These are phyloP conservation scores for Trissonchulus sp. DNA, from an alignment of 2,888 invertebrate species.

Conservation along the genomic window DNA sequence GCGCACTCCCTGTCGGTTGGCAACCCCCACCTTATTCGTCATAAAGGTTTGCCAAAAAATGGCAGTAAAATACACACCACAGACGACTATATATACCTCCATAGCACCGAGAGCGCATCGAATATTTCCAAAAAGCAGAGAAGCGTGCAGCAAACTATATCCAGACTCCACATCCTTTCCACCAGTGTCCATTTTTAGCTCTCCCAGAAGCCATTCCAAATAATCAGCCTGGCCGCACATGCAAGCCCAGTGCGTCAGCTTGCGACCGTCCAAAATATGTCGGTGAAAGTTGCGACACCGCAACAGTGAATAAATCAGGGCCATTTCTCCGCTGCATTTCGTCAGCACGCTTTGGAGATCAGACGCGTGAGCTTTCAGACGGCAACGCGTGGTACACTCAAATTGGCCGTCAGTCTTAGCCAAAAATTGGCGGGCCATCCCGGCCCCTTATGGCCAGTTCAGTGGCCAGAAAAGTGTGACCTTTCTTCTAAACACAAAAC, in stretches of 20 bases:
- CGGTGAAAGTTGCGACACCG: conserved; percentile 63
- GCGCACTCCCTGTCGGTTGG: too few species aligned
- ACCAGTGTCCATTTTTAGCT: conserved; percentile 62
- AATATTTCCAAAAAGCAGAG: conserved; percentile 75
- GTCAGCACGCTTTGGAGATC: conserved; percentile 50
- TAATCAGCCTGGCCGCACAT: conserved; percentile 66
- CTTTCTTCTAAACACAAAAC: too few species aligned
- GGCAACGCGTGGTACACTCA: conserved; percentile 13
- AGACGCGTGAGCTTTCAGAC: conserved; percentile 47
- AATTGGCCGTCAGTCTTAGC: neutral
- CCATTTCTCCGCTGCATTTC: neutral
- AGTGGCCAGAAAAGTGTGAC: too few species aligned
- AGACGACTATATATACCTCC: too few species aligned
- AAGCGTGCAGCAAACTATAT: conserved; percentile 72
- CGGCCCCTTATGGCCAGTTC: too few species aligned
- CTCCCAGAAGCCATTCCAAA: conserved; percentile 68
- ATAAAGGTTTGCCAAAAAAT: too few species aligned
- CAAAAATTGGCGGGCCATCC: too few species aligned
- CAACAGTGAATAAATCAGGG: conserved; percentile 34
- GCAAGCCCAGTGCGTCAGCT: conserved; percentile 70
- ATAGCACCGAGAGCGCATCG: conserved; percentile 66
- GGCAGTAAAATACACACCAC: too few species aligned
- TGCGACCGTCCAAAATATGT: conserved; percentile 64
- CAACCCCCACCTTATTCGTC: too few species aligned
- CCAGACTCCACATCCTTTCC: conserved; percentile 67